A percentile compares a stretch with the other conserved stretches of the same genome.
Evolutionary conservation across 2,113 vertebrate species (phyloP).

Genomic region (Columbina picui): DNA sequence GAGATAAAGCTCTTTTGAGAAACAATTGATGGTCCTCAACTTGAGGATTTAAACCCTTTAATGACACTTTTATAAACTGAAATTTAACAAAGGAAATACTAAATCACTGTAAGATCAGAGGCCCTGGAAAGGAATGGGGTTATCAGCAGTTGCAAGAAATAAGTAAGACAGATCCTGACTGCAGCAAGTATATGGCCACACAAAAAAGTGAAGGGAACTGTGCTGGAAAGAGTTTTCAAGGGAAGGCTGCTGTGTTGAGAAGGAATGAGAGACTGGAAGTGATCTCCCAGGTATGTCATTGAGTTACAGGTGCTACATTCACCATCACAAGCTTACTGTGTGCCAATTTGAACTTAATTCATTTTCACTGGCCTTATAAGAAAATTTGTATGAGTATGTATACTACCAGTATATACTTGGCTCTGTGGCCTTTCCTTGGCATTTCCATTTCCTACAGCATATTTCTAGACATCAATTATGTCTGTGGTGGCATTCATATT

Average conservation of each 20-base stretch:
- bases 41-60: not conserved
- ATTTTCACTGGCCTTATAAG: not conserved
- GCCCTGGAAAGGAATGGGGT: not conserved
- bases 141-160: not conserved
- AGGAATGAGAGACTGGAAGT: not conserved
- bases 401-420: not conserved
- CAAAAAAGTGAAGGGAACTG: not conserved
- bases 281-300: not conserved
- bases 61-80: not conserved
- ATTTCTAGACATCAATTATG: not conserved
- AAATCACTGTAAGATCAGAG: not conserved
- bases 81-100: not conserved
- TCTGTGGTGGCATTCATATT: not conserved
- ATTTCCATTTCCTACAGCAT: not conserved
- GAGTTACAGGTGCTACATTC: not conserved
- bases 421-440: not conserved
- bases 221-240: not conserved
- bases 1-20: not conserved
- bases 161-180: not conserved
- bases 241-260: accelerated
- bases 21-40: not conserved
- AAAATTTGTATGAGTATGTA: not conserved
- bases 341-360: not conserved
- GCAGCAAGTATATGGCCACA: not conserved
- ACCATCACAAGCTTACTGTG: not conserved